Conservation (phyloP, 2,888 invertebrate species). For the Calameuta filiformis region DNA sequence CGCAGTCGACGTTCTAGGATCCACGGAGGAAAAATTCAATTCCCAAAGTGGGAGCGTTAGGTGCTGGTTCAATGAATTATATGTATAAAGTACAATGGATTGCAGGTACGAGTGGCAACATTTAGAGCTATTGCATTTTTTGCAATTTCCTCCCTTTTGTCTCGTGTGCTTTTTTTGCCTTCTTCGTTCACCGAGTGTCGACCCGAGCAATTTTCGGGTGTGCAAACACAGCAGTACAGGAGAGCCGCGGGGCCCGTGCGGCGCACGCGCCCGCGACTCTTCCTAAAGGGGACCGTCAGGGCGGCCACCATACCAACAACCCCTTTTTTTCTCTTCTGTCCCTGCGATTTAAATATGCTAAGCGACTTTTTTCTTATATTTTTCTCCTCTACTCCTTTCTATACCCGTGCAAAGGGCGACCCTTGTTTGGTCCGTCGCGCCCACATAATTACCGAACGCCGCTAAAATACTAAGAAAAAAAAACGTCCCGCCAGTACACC, state of each 20-base stretch:
- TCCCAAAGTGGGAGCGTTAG: not conserved
- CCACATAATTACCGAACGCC: slow-evolving; percentile 63
- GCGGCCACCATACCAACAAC: slow-evolving; percentile 26
- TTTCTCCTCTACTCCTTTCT: slow-evolving; percentile 3
- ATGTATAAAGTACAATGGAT: no score
- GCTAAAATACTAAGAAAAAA: slow-evolving; percentile 6
- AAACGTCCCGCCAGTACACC: not conserved
- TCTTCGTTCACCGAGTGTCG: slow-evolving; percentile 5
- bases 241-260: slow-evolving; percentile 3
- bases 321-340: slow-evolving; percentile 42
- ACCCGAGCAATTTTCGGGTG: slow-evolving; percentile 15
- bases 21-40: not conserved
- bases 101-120: not conserved
- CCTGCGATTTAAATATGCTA: slow-evolving; percentile 44
- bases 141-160: slow-evolving; percentile 19
- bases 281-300: not conserved
- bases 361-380: slow-evolving; percentile 29
- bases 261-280: slow-evolving; percentile 16
- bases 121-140: slow-evolving; percentile 13
- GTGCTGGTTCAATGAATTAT: no score
- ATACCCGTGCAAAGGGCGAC: slow-evolving; percentile 24
- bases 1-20: slow-evolving; percentile 5
- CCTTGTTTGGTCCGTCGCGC: slow-evolving; percentile 65
- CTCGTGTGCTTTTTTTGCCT: slow-evolving; percentile 12
- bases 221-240: slow-evolving; percentile 4